Conservation (phyloP, 2,113 vertebrate genomes). For the human (Homo sapiens) region DNA sequence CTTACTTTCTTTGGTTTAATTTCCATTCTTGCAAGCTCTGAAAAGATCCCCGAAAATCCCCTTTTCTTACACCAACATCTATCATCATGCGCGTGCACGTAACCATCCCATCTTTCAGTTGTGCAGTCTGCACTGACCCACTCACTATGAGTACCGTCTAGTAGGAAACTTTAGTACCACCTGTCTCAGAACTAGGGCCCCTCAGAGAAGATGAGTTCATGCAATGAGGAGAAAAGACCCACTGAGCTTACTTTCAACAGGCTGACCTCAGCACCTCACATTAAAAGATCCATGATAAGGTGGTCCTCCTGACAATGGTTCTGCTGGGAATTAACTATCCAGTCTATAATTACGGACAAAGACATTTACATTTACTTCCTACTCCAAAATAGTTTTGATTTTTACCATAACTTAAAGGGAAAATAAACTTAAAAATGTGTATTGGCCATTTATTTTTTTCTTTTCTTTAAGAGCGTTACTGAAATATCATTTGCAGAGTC, state of each 20-base stretch:
- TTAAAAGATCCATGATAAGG: accelerated
- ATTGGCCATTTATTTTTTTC: not conserved
- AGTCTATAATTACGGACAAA: accelerated
- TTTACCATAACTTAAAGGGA: no score
- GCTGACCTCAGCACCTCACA: not conserved
- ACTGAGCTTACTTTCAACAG: not conserved
- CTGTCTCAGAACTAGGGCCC: not conserved
- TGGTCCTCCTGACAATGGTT: accelerated
- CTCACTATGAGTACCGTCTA: accelerated
- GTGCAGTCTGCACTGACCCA: not conserved
- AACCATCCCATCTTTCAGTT: accelerated
- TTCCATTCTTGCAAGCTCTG: not conserved
- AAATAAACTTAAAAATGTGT: not conserved
- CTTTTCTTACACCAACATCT: not conserved
- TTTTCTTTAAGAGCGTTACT: not conserved
- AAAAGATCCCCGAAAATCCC: not conserved
- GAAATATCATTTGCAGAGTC: not conserved
- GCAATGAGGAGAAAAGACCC: accelerated
- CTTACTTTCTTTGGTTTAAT: not conserved
- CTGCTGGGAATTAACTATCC: no score
- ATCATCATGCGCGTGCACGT: accelerated
- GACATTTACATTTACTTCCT: not conserved
- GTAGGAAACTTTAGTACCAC: not conserved
- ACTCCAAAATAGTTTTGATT: not conserved
- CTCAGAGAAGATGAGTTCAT: not conserved